Evolutionary conservation across 2,797 vertebrate genomes (phyloP), one percentile per base, ranked within the genome.

Genomic region (Eremophila alpestris): DNA sequence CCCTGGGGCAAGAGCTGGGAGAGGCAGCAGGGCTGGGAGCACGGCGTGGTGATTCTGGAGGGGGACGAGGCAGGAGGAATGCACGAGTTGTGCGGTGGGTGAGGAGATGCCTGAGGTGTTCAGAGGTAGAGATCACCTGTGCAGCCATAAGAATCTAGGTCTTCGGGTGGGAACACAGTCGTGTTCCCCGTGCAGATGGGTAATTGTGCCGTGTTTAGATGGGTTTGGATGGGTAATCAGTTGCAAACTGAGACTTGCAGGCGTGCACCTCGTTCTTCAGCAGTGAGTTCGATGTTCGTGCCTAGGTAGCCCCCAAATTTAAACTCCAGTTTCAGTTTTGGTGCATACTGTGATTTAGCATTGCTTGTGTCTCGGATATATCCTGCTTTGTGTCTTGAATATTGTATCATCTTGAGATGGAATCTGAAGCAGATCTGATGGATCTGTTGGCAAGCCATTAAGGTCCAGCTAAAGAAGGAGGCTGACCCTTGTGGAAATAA

Each of bases 281-380:
- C 45, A 23, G 7, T 1, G 32, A 64, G 52, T 11, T 79, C 46
- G 58, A 4, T 68, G 69, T 41, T 68, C 7, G 0, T 4, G 9
- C 41, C 56, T 19, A 23, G 60, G 30, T 21, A 45, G 11, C 38
- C 46, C 54, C 51, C 40, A 24, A 6, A 52, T 89, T 67, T 36
- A 17, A 51, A 26, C 30, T 51, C 2, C 2, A 34, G 17, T 27
- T 63, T 22, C 7, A 2, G 45, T 63, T 83, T 75, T 58, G 2
- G 0, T 29, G 60, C 4, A 1, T 45, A 0, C 43, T 10, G 30
- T 26, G 40, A 24, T 55, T 78, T 52, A 10, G 34, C 11, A 0
- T 52, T 60, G 36, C 30, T 87, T 3, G 9, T 46, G 58, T 32
- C 26, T 76, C 34, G 21, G 23, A 7, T 23, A 3, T 21, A 3